Evolutionary conservation across 2,797 vertebrate genomes (phyloP).

Genomic region (Cyprinella venusta): DNA sequence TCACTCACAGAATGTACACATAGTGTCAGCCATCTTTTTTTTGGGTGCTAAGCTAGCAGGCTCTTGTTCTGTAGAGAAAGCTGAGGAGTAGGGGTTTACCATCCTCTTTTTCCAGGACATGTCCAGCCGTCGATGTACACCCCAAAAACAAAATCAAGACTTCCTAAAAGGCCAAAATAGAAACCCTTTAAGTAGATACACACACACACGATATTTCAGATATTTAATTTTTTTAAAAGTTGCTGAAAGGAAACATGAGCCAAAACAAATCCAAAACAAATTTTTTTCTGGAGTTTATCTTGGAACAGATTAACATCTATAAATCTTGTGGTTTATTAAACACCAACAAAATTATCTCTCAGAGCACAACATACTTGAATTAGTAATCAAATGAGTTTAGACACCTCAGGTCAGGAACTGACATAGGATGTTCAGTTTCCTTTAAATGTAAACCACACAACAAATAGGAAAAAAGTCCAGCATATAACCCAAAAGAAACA

Average conservation of each 20-base stretch:
- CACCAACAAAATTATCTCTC: not conserved
- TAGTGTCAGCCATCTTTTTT: too few relatives aligned
- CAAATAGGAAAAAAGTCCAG: not conserved
- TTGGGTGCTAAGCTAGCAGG: too few relatives aligned
- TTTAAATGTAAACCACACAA: conserved; percentile 11
- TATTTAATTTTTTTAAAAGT: not conserved
- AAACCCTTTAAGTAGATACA: too few relatives aligned
- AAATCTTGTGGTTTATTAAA: not conserved
- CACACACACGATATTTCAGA: not conserved
- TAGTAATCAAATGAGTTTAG: not conserved
- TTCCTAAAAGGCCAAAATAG: too few relatives aligned
- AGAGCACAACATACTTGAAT: not conserved
- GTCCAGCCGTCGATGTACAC: too few relatives aligned
- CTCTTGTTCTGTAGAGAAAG: too few relatives aligned
- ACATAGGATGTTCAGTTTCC: not conserved
- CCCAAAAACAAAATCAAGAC: too few relatives aligned
- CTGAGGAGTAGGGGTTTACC: too few relatives aligned
- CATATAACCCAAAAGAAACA: conserved; percentile 14
- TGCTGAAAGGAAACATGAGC: not conserved
- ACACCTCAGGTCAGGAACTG: not conserved
- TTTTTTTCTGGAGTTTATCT: not conserved
- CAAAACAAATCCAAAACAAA: not conserved
- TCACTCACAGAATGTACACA: too few relatives aligned
- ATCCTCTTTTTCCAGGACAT: too few relatives aligned
- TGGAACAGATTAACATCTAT: not conserved